Conservation (phyloP, 2,888 invertebrate genomes). For the Phoenoteleia sp. region DNA sequence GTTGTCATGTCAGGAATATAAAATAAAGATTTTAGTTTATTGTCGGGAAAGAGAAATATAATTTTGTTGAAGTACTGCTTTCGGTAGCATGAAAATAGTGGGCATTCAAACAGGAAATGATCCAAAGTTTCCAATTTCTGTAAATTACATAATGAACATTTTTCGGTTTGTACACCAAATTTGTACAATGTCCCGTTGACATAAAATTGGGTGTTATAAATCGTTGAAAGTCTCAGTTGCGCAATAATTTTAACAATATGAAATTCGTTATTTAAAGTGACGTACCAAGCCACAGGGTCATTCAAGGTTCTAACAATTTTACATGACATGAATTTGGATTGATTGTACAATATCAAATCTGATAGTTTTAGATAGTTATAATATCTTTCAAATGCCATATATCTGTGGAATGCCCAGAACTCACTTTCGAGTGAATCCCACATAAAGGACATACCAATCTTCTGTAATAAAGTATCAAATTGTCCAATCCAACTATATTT, state of each 20-base stretch:
- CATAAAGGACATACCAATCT: not conserved
- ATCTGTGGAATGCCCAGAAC: not conserved
- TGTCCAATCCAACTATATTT: not conserved
- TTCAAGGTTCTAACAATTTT: not conserved
- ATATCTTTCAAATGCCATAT: not conserved
- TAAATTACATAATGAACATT: not conserved
- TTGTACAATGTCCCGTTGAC: not conserved
- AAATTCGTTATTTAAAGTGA: not conserved
- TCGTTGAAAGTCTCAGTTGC: not conserved
- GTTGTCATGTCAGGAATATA: too few species aligned
- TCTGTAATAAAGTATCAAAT: not conserved
- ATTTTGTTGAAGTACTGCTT: too few species aligned
- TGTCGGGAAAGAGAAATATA: too few species aligned
- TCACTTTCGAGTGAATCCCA: not conserved
- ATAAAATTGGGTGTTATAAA: not conserved
- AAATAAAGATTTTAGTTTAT: too few species aligned
- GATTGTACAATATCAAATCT: not conserved
- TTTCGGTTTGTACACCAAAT: not conserved
- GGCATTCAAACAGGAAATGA: slow-evolving; percentile 1
- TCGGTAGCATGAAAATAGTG: not conserved
- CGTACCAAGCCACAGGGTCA: not conserved
- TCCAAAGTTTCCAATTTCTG: not conserved
- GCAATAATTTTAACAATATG: not conserved
- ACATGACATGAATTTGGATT: not conserved
- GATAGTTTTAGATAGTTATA: not conserved